Evolutionary conservation across 35 echinoderm and acorn worm species (phyloP), one percentile per base, ranked within the genome.

Genomic region (Ptychodera flava): DNA sequence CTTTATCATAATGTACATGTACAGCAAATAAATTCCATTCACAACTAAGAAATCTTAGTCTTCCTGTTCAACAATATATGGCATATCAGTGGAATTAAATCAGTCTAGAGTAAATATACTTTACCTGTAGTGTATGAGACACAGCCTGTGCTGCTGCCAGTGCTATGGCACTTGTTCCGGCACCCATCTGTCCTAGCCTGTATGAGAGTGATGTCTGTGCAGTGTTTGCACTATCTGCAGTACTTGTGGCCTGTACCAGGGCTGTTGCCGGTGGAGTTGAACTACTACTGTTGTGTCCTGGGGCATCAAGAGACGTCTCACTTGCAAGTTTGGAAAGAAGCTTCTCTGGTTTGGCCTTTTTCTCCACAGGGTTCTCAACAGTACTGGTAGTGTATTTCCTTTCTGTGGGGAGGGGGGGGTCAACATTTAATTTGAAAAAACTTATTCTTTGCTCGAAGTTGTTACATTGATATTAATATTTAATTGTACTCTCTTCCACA

Each of bases 141-240:
- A 99, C 96, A 86, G 96, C 96, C 86, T 93, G 93, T 16, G 96
- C 96, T 33, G 96, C 96, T 84, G 96, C 96, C 85, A 99, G 86
- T 1, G 96, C 96, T 76, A 99, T 92, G 31, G 96, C 93, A 88
- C 90, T 95, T n/a, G 88, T 93, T 16, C 87, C 88, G 78, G 96
- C 93, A 76, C 96, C 96, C 27, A 99, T 92, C 37, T 89, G 85
- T 0, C 93, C 96, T 34, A 99, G 81, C 34, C 76, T 93, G 88
- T 99, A 99, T 1, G 96, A 94, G 33, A 99, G 37, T 32, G 93
- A 76, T 81, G 76, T 0, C 31, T 64, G 34, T 82, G 90, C 78
- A 33, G 89, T 36, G 22, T 64, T 64, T 6, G 45, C 45, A 64
- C 45, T 22, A 64, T 22, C 22, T 22, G 6, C 45, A 12, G 45